These are phyloP conservation scores for Melangyna quadrimaculata DNA, from an alignment of 2,888 invertebrate species.

Conservation along the genomic window DNA sequence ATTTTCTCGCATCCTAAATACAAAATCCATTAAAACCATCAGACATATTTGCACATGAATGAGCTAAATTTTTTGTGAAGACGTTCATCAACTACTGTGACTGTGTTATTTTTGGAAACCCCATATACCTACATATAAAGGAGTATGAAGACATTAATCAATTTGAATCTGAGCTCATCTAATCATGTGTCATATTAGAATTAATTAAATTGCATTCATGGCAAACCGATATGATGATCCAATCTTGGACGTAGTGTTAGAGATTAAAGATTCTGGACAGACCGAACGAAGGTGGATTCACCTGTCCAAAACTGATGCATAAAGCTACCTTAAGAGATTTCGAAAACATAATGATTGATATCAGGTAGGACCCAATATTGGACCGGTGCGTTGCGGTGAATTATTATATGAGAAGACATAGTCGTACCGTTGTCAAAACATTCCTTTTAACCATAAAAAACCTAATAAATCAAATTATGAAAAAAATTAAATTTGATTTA, in stretches of 20 bases:
- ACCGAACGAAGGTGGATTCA: background rate
- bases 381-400: background rate
- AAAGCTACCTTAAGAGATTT: background rate
- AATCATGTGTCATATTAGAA: conserved; percentile 62
- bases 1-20: background rate
- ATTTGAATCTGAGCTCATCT: conserved; percentile 58
- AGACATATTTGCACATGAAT: conserved; percentile 43
- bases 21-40: background rate
- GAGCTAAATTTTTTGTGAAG: conserved; percentile 37
- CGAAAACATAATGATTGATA: background rate
- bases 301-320: background rate
- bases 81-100: conserved; percentile 31
- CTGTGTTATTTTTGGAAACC: conserved; percentile 39
- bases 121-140: too few relatives aligned
- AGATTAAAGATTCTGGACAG: background rate
- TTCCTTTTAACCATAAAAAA: background rate
- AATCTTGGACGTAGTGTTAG: background rate
- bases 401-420: background rate
- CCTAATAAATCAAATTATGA: background rate
- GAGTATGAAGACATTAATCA: conserved; percentile 49
- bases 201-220: conserved; percentile 64
- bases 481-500: background rate
- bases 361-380: background rate
- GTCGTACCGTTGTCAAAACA: background rate
- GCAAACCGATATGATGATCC: background rate